These are phyloP conservation scores for Eretmochelys imbricata DNA, from an alignment of 2,113 vertebrate genomes.

Conservation along the genomic window DNA sequence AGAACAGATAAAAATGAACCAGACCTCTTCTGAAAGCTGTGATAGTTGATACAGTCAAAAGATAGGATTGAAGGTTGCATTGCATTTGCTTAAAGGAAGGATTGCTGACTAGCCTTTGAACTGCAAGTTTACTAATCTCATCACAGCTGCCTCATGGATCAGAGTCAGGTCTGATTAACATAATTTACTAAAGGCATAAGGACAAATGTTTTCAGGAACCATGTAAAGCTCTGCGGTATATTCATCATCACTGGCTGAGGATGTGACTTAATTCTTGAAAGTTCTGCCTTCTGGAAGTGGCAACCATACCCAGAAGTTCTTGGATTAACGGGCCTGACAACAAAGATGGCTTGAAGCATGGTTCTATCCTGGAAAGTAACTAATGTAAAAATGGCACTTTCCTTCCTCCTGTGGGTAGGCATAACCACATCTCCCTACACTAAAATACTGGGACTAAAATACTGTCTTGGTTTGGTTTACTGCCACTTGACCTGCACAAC, in stretches of 20 bases:
- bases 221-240: fast-evolving
- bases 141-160: background rate
- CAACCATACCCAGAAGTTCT: background rate
- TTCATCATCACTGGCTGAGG: background rate
- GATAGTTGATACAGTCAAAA: fast-evolving
- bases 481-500: background rate
- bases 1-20: background rate
- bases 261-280: background rate
- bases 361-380: background rate
- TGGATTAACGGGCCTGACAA: background rate
- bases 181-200: background rate
- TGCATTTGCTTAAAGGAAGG: background rate
- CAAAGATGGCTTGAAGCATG: background rate
- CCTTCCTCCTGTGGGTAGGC: too few species aligned
- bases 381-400: background rate
- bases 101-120: background rate
- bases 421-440: background rate
- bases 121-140: background rate
- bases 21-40: fast-evolving
- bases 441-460: background rate
- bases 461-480: background rate
- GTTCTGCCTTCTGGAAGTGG: background rate
- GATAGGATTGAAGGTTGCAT: background rate
- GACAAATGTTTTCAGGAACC: background rate
- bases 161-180: background rate